These are phyloP conservation scores for Petaurus breviceps DNA, from an alignment of 2,113 vertebrate species.

Conservation along the genomic window DNA sequence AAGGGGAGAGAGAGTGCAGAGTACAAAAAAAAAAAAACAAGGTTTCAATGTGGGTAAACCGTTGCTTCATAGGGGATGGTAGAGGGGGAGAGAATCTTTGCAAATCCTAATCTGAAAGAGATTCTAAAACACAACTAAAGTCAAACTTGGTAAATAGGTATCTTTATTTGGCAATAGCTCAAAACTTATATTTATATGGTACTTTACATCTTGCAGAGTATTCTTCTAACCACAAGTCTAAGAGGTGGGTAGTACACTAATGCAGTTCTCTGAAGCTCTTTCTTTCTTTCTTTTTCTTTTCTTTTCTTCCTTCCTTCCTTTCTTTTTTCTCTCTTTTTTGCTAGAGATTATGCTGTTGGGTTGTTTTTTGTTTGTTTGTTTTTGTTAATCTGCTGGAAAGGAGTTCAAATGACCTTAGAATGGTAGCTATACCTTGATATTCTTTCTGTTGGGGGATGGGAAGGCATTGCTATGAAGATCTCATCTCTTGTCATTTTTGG, in stretches of 20 bases:
- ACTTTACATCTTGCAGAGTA: not conserved
- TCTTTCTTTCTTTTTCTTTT: no score
- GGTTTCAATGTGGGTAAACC: not conserved
- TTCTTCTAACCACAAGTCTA: not conserved
- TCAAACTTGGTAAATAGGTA: not conserved
- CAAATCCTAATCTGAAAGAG: not conserved
- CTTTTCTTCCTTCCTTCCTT: no score
- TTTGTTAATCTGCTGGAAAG: constrained; percentile 18
- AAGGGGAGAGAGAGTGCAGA: not conserved
- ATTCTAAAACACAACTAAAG: not conserved
- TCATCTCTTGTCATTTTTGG: constrained; percentile 43
- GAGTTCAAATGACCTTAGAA: not conserved
- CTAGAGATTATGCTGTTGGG: constrained; percentile 15
- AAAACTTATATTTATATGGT: not conserved
- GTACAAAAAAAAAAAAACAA: not conserved
- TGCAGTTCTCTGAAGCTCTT: not conserved
- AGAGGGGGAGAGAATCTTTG: not conserved
- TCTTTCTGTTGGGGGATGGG: constrained; percentile 3
- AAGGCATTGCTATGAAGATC: constrained; percentile 33
- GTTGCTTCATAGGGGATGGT: not conserved
- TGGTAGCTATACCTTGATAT: constrained; percentile 29
- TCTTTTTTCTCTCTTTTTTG: not conserved
- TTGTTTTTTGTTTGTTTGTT: constrained; percentile 2
- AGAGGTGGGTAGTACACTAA: not conserved
- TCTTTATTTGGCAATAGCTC: not conserved